Conservation (phyloP, 1,140 invertebrate genomes). For the Planococcus citri region DNA sequence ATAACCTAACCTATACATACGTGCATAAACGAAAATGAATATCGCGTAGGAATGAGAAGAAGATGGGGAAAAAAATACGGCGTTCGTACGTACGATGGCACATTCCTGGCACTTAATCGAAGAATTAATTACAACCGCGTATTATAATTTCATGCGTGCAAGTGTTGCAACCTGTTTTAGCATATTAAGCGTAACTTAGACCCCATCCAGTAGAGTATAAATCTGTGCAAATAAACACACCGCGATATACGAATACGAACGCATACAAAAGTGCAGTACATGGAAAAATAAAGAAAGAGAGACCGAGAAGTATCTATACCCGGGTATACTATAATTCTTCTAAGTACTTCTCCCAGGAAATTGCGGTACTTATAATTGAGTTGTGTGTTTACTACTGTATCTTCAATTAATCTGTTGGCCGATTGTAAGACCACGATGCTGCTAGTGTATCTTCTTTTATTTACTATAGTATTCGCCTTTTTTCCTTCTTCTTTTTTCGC, state of each 20-base stretch:
- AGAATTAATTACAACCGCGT: slow-evolving; percentile 15
- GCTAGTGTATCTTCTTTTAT: not conserved
- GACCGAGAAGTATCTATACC: too few species aligned
- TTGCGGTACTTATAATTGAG: slow-evolving; percentile 19
- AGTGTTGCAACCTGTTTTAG: slow-evolving; percentile 19
- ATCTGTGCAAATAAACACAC: too few species aligned
- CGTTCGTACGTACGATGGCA: slow-evolving; percentile 4
- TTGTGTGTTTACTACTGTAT: slow-evolving; percentile 17
- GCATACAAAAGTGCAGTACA: not conserved
- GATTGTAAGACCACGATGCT: slow-evolving; percentile 1
- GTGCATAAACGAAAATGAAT: not conserved
- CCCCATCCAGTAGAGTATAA: not conserved
- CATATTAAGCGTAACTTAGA: not conserved
- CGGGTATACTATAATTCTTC: slow-evolving; percentile 8
- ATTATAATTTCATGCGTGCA: slow-evolving; percentile 14
- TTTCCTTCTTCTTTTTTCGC: not conserved
- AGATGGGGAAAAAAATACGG: not conserved
- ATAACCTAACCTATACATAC: too few species aligned
- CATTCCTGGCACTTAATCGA: slow-evolving; percentile 20
- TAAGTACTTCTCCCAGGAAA: not conserved
- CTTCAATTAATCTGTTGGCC: slow-evolving; percentile 15
- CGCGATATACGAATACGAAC: too few species aligned
- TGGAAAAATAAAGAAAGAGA: not conserved
- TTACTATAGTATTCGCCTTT: slow-evolving; percentile 1
- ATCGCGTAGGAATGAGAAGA: not conserved